Evolutionary conservation across 2,797 vertebrate genomes (phyloP).

Genomic region (Prionace glauca): DNA sequence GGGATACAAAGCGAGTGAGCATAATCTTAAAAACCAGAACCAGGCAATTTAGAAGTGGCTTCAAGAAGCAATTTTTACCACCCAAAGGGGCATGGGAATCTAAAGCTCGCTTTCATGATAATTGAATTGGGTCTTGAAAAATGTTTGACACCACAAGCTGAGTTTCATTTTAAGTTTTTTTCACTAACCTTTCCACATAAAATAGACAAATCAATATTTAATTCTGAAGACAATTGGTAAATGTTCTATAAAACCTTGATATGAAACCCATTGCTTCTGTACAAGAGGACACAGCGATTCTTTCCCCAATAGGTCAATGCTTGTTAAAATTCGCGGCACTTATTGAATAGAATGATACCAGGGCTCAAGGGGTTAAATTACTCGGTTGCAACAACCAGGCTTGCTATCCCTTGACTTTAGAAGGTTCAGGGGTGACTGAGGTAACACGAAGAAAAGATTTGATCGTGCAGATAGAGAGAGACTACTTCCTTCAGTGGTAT

Average conservation of each 20-base stretch:
- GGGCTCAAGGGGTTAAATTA: too few relatives aligned
- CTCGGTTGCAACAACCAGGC: background rate
- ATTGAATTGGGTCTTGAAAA: background rate
- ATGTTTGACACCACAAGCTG: background rate
- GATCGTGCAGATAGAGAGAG: too few relatives aligned
- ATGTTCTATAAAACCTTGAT: background rate
- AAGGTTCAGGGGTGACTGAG: background rate
- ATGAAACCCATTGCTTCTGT: background rate
- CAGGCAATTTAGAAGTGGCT: background rate
- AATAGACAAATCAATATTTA: slow-evolving; percentile 19
- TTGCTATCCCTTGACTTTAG: background rate
- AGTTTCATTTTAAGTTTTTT: background rate
- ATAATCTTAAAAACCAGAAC: too few relatives aligned
- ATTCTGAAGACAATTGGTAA: background rate
- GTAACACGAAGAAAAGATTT: background rate
- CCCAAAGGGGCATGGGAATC: background rate
- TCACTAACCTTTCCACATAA: background rate
- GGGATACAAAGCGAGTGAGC: too few relatives aligned
- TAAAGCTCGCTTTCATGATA: background rate
- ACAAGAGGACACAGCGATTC: background rate
- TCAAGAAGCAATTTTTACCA: background rate
- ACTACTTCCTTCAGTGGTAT: too few relatives aligned
- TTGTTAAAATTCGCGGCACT: background rate
- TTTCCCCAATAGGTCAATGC: background rate
- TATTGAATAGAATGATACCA: too few relatives aligned